phyloP scores from a whole-genome alignment of 2,113 vertebrate species.

The Pseudois nayaur region DNA sequence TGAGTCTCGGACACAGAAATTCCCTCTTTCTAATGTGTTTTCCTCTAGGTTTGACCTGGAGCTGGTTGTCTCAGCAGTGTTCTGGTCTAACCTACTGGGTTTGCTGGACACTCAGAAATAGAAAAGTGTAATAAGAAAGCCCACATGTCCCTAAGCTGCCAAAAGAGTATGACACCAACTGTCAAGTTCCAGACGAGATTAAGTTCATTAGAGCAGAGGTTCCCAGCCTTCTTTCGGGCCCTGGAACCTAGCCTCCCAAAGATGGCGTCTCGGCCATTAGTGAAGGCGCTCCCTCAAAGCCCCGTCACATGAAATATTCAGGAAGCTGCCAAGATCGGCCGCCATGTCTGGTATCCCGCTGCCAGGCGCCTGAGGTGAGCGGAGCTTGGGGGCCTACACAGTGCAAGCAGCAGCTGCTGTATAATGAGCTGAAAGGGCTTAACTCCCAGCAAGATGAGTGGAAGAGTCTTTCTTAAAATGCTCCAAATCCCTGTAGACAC shows the following conservation, averaged over 20 bases:
- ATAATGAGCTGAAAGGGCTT: not conserved
- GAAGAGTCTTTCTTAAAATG: not conserved
- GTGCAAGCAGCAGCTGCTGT: not conserved
- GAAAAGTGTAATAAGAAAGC: not conserved
- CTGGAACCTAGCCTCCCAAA: not conserved
- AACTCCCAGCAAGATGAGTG: not conserved
- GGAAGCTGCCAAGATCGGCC: fast-evolving
- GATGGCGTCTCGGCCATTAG: not conserved
- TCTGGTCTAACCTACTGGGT: not conserved
- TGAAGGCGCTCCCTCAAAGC: not conserved
- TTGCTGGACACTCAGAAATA: not conserved
- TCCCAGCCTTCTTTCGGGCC: not conserved
- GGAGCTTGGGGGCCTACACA: not conserved
- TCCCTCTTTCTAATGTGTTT: not conserved
- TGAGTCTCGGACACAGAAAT: not conserved
- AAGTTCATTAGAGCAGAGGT: not conserved
- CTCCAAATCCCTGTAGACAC: not conserved
- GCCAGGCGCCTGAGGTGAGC: not conserved
- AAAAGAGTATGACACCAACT: not conserved
- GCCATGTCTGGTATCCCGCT: fast-evolving
- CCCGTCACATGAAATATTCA: not conserved
- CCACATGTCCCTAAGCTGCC: not conserved
- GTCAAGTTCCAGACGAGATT: not conserved
- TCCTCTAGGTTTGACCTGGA: not conserved
- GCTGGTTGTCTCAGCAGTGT: not conserved